Conservation (phyloP, 2,888 invertebrate species). For the Tineola bisselliella region DNA sequence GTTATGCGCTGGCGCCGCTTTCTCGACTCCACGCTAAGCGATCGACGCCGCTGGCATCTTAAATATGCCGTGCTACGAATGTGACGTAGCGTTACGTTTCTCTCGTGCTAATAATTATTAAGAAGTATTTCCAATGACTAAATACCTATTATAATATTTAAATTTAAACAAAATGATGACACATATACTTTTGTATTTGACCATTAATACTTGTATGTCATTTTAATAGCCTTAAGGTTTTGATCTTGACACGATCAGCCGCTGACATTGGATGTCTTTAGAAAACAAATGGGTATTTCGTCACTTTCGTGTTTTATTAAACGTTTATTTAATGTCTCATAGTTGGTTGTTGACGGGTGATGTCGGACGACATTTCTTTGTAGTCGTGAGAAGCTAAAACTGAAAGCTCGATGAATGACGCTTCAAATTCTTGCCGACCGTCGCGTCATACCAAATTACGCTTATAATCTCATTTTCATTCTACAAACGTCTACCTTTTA, state of each 20-base stretch:
- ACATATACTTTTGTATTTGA: neutral
- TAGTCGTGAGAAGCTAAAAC: neutral
- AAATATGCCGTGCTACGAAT: constrained; percentile 26
- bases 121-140: too few species aligned
- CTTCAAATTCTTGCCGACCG: neutral
- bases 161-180: too few species aligned
- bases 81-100: constrained; percentile 47
- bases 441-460: neutral
- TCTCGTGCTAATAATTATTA: constrained; percentile 19
- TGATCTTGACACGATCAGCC: neutral
- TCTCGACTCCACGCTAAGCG: constrained; percentile 24
- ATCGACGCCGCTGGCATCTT: constrained; percentile 12
- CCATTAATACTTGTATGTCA: neutral
- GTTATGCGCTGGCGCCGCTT: constrained; percentile 31
- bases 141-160: too few species aligned
- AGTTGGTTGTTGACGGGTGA: neutral
- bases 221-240: neutral
- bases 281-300: neutral
- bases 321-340: neutral
- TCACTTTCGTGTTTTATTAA: neutral
- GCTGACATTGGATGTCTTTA: neutral
- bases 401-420: neutral
- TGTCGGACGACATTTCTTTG: neutral
- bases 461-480: neutral
- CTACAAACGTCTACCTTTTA: neutral